Evolutionary conservation across 23 tunicate species (phyloP).

Genomic region (Clavelina lepadiformis): DNA sequence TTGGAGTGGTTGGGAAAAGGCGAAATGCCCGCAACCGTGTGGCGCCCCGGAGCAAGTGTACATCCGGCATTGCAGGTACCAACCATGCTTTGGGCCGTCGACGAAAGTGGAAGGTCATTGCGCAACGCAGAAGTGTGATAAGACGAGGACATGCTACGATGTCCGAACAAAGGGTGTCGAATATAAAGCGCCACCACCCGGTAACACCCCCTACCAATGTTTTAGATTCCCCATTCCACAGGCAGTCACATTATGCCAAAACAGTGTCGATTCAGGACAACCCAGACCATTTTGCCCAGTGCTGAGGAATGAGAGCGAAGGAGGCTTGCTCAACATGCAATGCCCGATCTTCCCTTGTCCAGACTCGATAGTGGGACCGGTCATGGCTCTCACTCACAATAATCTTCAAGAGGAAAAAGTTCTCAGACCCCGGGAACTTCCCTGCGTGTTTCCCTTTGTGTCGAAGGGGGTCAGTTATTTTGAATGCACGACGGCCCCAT

Average conservation of each 20-base stretch:
- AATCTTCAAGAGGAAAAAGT: background rate
- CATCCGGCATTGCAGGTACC: constrained; percentile 1
- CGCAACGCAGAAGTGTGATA: constrained; percentile 5
- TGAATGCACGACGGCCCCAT: background rate
- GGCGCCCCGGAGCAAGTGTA: constrained; percentile 1
- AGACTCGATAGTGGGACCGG: constrained; percentile 9
- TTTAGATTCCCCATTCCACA: background rate
- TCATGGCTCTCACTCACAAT: constrained; percentile 3
- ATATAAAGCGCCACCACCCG: background rate
- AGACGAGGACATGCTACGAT: constrained; percentile 18
- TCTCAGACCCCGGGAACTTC: constrained; percentile 13
- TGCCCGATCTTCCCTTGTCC: constrained; percentile 13
- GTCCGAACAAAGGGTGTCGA: constrained; percentile 15
- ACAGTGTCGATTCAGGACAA: no score
- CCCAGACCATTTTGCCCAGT: constrained; percentile 9
- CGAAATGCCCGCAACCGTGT: constrained; percentile 4
- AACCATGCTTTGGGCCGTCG: constrained; percentile 4
- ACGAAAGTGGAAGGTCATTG: background rate
- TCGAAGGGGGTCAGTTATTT: background rate
- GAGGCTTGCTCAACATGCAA: no score
- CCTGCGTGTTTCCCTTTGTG: constrained; percentile 20
- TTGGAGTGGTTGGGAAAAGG: constrained; percentile 10
- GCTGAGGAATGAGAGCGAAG: no score
- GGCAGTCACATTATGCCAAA: background rate
- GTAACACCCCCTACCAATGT: background rate